These are phyloP conservation scores for Drosophila lacertosa DNA, from an alignment of 1,140 invertebrate species.

Conservation along the genomic window DNA sequence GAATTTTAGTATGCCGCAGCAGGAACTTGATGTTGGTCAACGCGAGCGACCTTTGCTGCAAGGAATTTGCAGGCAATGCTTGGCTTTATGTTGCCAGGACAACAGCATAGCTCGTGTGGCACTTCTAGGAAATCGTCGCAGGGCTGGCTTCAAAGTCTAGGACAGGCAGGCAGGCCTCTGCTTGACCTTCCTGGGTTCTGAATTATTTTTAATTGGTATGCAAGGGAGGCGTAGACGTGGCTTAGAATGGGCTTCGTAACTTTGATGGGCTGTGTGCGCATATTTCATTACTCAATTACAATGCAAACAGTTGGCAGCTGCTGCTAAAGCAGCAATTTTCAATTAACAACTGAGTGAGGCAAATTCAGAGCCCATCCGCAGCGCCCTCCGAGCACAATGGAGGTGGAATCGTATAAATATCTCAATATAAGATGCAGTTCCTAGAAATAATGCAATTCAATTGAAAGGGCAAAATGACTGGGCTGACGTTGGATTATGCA, in stretches of 20 bases:
- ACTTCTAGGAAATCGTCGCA: background rate
- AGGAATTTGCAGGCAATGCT: background rate
- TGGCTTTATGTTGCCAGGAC: constrained; percentile 7
- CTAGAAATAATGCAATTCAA: constrained; percentile 47
- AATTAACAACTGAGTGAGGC: constrained; percentile 60
- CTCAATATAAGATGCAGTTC: constrained; percentile 49
- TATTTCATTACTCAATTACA: constrained; percentile 77
- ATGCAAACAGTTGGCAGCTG: constrained; percentile 57
- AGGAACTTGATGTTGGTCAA: too few relatives aligned
- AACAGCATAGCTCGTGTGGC: background rate
- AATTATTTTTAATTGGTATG: constrained; percentile 62
- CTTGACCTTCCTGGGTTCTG: constrained; percentile 19
- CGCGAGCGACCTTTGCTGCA: background rate
- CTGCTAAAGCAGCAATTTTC: constrained; percentile 59
- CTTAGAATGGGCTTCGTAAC: background rate
- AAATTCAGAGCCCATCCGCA: constrained; percentile 27
- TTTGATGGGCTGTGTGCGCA: constrained; percentile 23
- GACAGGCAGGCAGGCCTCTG: constrained; percentile 1
- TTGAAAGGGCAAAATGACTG: constrained; percentile 18
- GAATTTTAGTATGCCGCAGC: too few relatives aligned
- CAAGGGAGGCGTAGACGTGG: constrained; percentile 20
- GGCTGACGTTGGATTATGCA: constrained; percentile 11
- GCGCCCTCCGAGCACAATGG: constrained; percentile 10
- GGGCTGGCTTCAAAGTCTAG: constrained; percentile 35
- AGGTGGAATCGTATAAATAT: constrained; percentile 9